phyloP scores from a whole-genome alignment of 2,888 invertebrate species.

The Spisula solida region DNA sequence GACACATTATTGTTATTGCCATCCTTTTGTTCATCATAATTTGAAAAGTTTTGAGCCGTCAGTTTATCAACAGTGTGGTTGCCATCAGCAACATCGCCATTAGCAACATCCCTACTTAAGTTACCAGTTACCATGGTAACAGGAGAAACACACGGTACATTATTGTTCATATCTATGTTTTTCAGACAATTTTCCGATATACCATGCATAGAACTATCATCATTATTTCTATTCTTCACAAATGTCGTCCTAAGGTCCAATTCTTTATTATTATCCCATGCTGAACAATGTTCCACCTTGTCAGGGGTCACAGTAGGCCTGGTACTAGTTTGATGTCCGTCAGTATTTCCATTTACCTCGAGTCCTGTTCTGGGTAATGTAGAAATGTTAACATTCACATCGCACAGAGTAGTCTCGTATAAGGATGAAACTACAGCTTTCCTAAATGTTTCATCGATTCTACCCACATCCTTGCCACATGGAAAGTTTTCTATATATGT shows the following conservation, averaged over 20 bases:
- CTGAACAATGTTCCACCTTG: neutral
- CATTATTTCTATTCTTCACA: constrained; percentile 8
- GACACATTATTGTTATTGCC: constrained; percentile 4
- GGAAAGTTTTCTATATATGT: constrained; percentile 15
- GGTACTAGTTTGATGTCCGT: neutral
- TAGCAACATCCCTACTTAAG: neutral
- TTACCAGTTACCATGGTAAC: neutral
- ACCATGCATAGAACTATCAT: neutral
- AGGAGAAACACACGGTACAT: neutral
- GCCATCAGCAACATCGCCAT: neutral
- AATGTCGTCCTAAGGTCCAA: constrained; percentile 25
- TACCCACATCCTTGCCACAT: neutral
- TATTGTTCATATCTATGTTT: neutral
- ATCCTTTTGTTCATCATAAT: neutral
- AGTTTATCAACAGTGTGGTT: neutral
- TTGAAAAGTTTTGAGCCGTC: neutral
- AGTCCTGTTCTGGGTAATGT: neutral
- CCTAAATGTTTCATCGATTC: constrained; percentile 21
- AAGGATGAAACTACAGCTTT: neutral
- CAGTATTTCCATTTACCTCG: neutral
- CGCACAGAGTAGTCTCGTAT: neutral
- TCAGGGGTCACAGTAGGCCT: neutral
- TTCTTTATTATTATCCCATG: neutral
- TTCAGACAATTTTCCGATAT: neutral
- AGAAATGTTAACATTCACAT: neutral